Conservation (phyloP, 2,888 invertebrate genomes). For the Dioctria linearis region DNA sequence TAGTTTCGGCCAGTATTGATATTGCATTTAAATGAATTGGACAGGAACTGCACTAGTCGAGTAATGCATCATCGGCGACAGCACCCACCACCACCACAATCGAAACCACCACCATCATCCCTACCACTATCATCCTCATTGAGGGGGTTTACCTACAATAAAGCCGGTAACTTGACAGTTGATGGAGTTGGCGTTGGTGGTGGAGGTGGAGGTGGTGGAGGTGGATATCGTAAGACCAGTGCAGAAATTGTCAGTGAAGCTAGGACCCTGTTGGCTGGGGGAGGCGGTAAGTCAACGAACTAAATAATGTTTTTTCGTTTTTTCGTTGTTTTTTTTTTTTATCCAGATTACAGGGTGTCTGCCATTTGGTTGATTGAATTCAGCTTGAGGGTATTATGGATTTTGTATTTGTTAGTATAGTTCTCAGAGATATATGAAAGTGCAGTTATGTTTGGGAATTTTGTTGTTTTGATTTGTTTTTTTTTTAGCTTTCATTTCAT, state of each 20-base stretch:
- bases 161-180: slow-evolving; percentile 11
- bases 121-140: neutral
- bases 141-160: neutral
- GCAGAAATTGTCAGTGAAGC: slow-evolving; percentile 88
- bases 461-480: no score
- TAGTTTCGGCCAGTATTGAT: slow-evolving; percentile 13
- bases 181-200: neutral
- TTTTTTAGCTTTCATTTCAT: no score
- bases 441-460: no score
- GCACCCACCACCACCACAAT: slow-evolving; percentile 33
- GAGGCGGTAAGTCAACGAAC: slow-evolving; percentile 55
- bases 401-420: neutral
- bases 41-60: neutral
- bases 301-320: slow-evolving; percentile 24
- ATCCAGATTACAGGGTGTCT: slow-evolving; percentile 38
- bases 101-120: neutral
- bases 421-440: no score
- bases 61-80: slow-evolving; percentile 52
- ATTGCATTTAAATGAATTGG: slow-evolving; percentile 37
- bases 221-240: slow-evolving; percentile 76
- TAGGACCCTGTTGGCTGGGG: slow-evolving; percentile 74
- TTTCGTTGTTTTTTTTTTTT: no score
- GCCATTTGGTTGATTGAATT: slow-evolving; percentile 20
- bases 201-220: neutral
- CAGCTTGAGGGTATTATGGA: neutral